Base-by-base conservation (phyloP, 2,888 invertebrate species). In the Onchidella celtica region DNA sequence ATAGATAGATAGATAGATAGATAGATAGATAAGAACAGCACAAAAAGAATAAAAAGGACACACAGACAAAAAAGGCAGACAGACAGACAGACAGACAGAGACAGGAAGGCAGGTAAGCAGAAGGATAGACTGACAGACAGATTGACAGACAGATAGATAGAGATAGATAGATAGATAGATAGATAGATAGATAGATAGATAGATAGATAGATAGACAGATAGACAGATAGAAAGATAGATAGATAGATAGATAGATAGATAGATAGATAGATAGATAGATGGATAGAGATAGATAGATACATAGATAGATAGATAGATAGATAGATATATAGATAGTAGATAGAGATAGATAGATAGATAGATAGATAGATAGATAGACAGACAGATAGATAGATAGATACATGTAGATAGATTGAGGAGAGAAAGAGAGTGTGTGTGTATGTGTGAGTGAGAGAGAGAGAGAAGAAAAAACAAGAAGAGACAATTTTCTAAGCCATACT, bases 41-140 rank as follows among this genome's bases (percentile, higher is more conserved):
- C 21, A n/a, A 57, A 24, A 57, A n/a, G 24, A 24, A 57, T 57
- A 57, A 24, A 57, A n/a, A 57, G 57, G n/a, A n/a, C n/a, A n/a
- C n/a, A n/a, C n/a, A n/a, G n/a, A n/a, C n/a, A 17, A 47, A 47
- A 47, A 17, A 57, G 73, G 55, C 55, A 73, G 73, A 73, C 29
- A 57, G 73, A 73, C 55, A 57, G 57, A 57, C 55, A 73, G 73
- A 73, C 29, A 57, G 73, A 73, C 55, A 73, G 57, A 57, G 57
- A 73, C 55, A 55, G 32, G 17, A 17, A 47, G 47, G 17, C 9
- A 47, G 47, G 17, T n/a, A 57, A 27, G 40, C 17, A 70, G 47
- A 27, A 36, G 55, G 57, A 55, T 17, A 57, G 57, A 57, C 29
- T n/a, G 57, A 73, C 29, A 57, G 57, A 73, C 55, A 57, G 32